These are phyloP conservation scores for Streptopelia turtur DNA, from an alignment of 2,797 vertebrate genomes.

Conservation along the genomic window DNA sequence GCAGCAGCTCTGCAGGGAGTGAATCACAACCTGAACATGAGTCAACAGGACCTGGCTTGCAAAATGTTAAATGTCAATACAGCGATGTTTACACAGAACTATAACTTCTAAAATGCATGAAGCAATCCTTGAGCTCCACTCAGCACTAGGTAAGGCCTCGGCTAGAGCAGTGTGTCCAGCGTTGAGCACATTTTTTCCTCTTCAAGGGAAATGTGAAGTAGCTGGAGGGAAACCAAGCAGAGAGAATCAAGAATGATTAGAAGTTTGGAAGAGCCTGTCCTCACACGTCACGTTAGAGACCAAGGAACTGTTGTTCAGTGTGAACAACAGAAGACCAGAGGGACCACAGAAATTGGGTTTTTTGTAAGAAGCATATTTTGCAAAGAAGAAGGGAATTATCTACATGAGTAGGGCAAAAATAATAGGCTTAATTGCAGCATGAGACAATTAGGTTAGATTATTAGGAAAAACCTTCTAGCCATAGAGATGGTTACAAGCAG, in stretches of 20 bases:
- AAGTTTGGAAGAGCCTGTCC: neutral
- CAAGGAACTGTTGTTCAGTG: neutral
- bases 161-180: neutral
- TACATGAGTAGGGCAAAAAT: neutral
- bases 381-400: neutral
- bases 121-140: neutral
- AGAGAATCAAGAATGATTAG: neutral
- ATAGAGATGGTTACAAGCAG: neutral
- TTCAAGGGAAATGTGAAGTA: neutral
- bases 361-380: neutral
- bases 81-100: neutral
- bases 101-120: neutral
- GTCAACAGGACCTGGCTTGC: conserved; percentile 19
- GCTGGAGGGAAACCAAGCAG: neutral
- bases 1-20: neutral
- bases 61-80: conserved; percentile 13
- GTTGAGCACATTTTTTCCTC: neutral
- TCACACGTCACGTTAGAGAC: neutral
- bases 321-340: neutral
- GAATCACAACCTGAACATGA: conserved; percentile 10
- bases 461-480: neutral
- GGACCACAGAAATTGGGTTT: neutral
- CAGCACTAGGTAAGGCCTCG: neutral
- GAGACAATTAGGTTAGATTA: neutral
- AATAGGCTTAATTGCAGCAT: conserved; percentile 3